Base-by-base conservation (phyloP, 2,113 vertebrate genomes). In the Colinus virginianus region DNA sequence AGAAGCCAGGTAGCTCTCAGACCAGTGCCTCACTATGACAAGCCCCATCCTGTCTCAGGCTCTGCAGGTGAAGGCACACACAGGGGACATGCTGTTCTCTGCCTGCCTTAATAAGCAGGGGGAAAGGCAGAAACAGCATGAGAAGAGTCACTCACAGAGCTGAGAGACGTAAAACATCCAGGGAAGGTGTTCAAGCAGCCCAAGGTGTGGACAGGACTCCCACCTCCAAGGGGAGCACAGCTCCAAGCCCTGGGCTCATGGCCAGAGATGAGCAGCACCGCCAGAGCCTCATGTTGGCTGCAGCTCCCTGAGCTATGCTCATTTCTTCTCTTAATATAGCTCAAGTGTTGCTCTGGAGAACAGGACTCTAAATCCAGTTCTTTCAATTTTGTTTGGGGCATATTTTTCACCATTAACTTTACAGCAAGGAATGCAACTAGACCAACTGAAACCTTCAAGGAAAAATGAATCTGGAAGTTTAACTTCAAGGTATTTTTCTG, bases 201-300 rank as follows among this genome's bases (percentile, higher is more conserved):
- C 3, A 1, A 7, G 64, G 61, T 26, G 72, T 0, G 2, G 43
- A 67, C 9, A 76, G 45, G 64, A 23, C 23, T 92, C 23, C 59
- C 56, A 64, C 4, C 30, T 58, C 26, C 56, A 26, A 93, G 83
- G 81, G 1, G 4, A 83, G 61, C 36, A 46, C 20, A 76, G 64
- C 9, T 64, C 77, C 61, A 62, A 75, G 46, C 36, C 38, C 17
- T 19, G 3, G 5, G 77, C 30, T 84, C 63, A 61, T 25, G 34
- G 55, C 49, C 71, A 87, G 93, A 63, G 74, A 76, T 55, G 87
- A 90, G 70, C 42, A 94, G 70, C 56, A 75, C 8, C 43, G 92
- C 46, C 28, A 1, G 7, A 36, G 56, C 45, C 25, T 84, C 88
- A 42, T 42, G 30, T 40, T 64, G 28, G 67, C 69, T 34, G 30